Conservation (phyloP, 2,797 vertebrate genomes). For the Okamejei kenojei region DNA sequence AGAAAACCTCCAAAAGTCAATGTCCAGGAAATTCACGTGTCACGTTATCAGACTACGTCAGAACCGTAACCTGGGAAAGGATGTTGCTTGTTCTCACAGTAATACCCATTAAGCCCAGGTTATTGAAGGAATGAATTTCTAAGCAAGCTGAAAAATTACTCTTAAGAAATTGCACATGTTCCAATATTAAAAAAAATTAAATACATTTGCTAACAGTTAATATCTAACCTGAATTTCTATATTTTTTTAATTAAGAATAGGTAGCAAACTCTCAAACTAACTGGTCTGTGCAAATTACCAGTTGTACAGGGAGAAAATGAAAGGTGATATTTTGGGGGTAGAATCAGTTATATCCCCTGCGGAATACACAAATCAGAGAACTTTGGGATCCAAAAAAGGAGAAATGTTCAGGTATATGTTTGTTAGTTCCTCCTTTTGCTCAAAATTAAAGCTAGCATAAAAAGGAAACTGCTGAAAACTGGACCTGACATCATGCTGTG, state of each 20-base stretch:
- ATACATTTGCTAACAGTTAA: background rate
- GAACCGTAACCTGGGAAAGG: background rate
- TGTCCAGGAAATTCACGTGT: slow-evolving; percentile 2
- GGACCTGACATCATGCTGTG: background rate
- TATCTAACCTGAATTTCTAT: background rate
- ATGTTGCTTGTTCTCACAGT: background rate
- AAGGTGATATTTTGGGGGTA: background rate
- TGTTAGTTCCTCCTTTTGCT: background rate
- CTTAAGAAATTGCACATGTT: background rate
- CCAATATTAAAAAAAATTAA: background rate
- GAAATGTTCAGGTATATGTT: background rate
- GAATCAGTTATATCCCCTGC: background rate
- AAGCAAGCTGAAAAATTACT: background rate
- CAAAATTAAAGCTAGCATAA: background rate
- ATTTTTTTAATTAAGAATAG: background rate
- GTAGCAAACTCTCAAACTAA: background rate
- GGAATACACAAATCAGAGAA: background rate
- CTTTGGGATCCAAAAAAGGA: background rate
- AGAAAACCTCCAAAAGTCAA: background rate
- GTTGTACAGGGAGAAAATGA: background rate
- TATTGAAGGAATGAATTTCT: background rate
- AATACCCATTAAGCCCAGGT: background rate
- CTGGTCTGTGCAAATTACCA: background rate
- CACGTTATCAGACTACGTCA: background rate
- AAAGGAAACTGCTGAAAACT: background rate